Evolutionary conservation across 2,888 invertebrate species (phyloP).

Genomic region (Portevinia maculata): DNA sequence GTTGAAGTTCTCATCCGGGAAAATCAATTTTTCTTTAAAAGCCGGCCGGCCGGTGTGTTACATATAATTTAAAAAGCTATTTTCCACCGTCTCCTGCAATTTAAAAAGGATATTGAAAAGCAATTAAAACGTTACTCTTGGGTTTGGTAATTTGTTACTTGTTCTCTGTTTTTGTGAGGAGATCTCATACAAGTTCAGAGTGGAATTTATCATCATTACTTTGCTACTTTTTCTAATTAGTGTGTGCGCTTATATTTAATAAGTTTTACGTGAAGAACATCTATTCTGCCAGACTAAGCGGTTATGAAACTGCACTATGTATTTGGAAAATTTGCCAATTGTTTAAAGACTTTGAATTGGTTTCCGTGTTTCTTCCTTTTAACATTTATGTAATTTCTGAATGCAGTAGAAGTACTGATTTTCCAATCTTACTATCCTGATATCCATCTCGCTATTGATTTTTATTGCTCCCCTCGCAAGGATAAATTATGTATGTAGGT

Average conservation of each 20-base stretch:
- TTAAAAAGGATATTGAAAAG: neutral
- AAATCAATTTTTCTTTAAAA: conserved; percentile 58
- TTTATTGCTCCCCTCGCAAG: conserved; percentile 42
- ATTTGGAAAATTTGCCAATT: conserved; percentile 9
- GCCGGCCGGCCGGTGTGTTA: conserved; percentile 62
- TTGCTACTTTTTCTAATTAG: conserved; percentile 52
- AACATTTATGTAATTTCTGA: neutral
- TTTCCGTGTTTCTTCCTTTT: neutral
- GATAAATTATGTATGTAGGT: conserved; percentile 45
- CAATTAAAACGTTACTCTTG: conserved; percentile 2
- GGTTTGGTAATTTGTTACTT: conserved; percentile 32
- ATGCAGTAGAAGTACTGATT: conserved; percentile 10
- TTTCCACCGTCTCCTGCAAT: neutral
- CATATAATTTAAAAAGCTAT: conserved; percentile 26
- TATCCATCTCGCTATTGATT: conserved; percentile 61
- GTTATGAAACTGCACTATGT: conserved; percentile 54
- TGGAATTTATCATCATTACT: conserved; percentile 21
- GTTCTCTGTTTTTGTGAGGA: neutral
- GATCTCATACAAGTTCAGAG: conserved; percentile 13
- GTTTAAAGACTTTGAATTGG: neutral
- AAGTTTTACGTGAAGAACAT: conserved; percentile 24
- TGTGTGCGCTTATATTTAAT: conserved; percentile 65
- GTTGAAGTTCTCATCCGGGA: conserved; percentile 3
- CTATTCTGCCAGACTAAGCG: neutral
- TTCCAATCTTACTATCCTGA: conserved; percentile 15